Evolutionary conservation across 2,113 vertebrate species (phyloP).

Genomic region (Tiliqua scincoides): DNA sequence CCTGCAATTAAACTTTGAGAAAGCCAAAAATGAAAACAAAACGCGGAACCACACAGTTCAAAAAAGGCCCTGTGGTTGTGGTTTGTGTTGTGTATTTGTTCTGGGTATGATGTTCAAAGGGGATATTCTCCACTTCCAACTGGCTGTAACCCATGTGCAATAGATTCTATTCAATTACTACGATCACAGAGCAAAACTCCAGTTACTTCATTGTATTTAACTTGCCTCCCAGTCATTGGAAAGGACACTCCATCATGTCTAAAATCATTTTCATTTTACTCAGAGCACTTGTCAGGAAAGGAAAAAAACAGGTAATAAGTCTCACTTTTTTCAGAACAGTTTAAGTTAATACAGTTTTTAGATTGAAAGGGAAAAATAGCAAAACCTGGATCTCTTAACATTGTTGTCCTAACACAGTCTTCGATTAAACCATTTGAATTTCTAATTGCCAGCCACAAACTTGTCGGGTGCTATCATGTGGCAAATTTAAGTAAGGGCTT

Average conservation of each 20-base stretch:
- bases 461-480: slow-evolving; percentile 26
- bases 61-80: slow-evolving; percentile 18
- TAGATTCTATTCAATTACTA: slow-evolving; percentile 70
- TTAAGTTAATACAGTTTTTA: slow-evolving; percentile 59
- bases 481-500: background rate
- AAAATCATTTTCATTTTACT: slow-evolving; percentile 65
- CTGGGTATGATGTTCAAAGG: background rate
- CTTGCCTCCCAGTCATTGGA: slow-evolving; percentile 68
- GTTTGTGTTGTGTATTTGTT: slow-evolving; percentile 13
- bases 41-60: slow-evolving; percentile 29
- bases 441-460: slow-evolving; percentile 64
- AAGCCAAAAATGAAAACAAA: slow-evolving; percentile 45
- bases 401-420: slow-evolving; percentile 63
- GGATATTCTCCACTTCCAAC: background rate
- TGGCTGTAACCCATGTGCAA: slow-evolving; percentile 48
- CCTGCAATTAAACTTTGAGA: slow-evolving; percentile 37
- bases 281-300: slow-evolving; percentile 67
- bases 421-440: slow-evolving; percentile 61
- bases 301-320: slow-evolving; percentile 72
- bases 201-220: slow-evolving; percentile 68
- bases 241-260: slow-evolving; percentile 72
- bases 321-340: slow-evolving; percentile 64
- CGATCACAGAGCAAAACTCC: slow-evolving; percentile 67
- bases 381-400: slow-evolving; percentile 67
- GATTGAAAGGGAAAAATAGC: slow-evolving; percentile 14